A percentile compares a stretch with the other conserved stretches of the same genome.
Conservation (phyloP, 2,113 vertebrate genomes). For the Myiopsitta monachus region DNA sequence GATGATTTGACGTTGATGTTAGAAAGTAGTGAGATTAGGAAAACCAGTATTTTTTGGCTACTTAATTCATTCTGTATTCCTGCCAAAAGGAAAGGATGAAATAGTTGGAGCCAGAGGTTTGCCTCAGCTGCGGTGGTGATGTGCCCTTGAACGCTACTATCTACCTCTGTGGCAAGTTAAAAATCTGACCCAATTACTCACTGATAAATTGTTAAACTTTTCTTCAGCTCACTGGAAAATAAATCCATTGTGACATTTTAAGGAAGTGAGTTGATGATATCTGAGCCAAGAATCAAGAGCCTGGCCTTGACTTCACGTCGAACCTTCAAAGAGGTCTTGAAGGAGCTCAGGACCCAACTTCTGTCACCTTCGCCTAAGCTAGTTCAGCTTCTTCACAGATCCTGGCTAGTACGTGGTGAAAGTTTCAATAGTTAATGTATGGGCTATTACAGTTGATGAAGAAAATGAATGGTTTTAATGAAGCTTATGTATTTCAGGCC, state of each 20-base stretch:
- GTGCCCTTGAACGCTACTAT: neutral
- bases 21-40: slow-evolving; percentile 11
- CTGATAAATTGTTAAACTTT: neutral
- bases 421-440: neutral
- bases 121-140: neutral
- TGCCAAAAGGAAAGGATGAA: slow-evolving; percentile 28
- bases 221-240: neutral
- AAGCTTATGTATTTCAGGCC: neutral
- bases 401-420: neutral
- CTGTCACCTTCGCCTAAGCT: neutral
- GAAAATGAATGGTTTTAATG: neutral
- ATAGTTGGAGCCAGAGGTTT: neutral
- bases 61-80: neutral
- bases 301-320: neutral
- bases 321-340: neutral
- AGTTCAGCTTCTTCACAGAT: neutral
- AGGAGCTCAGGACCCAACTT: neutral
- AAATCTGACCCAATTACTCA: neutral
- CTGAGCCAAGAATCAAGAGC: neutral
- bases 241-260: neutral
- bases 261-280: neutral
- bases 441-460: neutral
- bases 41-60: neutral
- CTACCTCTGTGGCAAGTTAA: neutral
- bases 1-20: neutral